These are phyloP conservation scores for Myripristis jacobus DNA, from an alignment of 2,797 vertebrate genomes.

Conservation along the genomic window DNA sequence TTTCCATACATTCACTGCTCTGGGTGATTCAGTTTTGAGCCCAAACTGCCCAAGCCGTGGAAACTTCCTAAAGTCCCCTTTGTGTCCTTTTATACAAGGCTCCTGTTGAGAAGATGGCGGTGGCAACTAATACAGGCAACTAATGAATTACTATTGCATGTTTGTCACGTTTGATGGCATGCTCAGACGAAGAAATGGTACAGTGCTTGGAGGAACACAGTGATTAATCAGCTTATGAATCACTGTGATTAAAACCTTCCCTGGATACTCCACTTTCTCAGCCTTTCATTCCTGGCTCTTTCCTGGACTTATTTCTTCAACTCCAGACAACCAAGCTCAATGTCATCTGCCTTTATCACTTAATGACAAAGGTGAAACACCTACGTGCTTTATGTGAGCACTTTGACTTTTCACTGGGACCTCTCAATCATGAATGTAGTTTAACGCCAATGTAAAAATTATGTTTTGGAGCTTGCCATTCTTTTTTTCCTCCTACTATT, in stretches of 20 bases:
- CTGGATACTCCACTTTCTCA: background rate
- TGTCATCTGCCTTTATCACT: conserved; percentile 4
- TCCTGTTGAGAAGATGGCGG: no score
- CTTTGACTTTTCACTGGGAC: background rate
- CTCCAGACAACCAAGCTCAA: background rate
- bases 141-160: no score
- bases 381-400: background rate
- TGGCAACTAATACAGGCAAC: no score
- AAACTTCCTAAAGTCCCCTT: no score
- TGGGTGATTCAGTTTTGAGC: no score
- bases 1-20: no score
- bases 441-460: background rate
- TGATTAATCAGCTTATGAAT: conserved; percentile 30
- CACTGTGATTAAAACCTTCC: background rate
- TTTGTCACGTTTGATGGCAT: no score
- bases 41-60: no score
- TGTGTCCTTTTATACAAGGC: no score
- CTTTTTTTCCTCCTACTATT: no score
- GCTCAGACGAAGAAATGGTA: conserved; percentile 9
- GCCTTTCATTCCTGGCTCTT: background rate
- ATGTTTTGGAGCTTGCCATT: background rate
- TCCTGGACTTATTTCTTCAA: background rate
- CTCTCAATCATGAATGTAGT: background rate
- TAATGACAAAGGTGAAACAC: conserved; percentile 7
- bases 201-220: conserved; percentile 1